Percentiles rank a stretch among this genome's conserved stretches.
Conservation (phyloP, 2,888 invertebrate genomes). For the Siphlonurus alternatus region DNA sequence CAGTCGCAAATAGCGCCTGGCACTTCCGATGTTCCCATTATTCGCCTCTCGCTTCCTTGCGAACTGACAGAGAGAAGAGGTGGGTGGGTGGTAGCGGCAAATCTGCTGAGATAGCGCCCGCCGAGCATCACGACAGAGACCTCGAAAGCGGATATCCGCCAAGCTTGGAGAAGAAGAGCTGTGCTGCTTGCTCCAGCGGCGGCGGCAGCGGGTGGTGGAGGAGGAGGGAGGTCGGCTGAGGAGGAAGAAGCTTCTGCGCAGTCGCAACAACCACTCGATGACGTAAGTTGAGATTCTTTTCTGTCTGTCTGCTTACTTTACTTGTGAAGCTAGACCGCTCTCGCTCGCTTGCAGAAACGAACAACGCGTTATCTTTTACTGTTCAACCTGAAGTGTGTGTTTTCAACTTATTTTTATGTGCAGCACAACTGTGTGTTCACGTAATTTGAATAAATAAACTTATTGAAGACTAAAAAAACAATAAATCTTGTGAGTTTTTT, state of each 20-base stretch:
- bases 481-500: no score
- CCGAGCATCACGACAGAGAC: background rate
- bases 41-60: constrained; percentile 6
- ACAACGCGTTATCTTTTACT: background rate
- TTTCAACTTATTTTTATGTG: no score
- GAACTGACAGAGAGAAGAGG: background rate
- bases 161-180: background rate
- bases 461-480: no score
- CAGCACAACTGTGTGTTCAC: no score
- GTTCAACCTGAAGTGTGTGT: background rate
- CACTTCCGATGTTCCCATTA: constrained; percentile 10
- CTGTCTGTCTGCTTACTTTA: background rate
- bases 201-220: background rate
- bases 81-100: background rate
- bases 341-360: background rate
- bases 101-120: no score
- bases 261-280: background rate
- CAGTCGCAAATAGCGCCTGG: background rate
- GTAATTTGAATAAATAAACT: no score
- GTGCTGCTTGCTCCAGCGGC: background rate
- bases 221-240: background rate
- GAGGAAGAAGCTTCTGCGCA: background rate
- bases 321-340: background rate
- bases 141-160: background rate
- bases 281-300: background rate